Conservation (phyloP, 2,888 invertebrate species). For the Parnassius apollo region DNA sequence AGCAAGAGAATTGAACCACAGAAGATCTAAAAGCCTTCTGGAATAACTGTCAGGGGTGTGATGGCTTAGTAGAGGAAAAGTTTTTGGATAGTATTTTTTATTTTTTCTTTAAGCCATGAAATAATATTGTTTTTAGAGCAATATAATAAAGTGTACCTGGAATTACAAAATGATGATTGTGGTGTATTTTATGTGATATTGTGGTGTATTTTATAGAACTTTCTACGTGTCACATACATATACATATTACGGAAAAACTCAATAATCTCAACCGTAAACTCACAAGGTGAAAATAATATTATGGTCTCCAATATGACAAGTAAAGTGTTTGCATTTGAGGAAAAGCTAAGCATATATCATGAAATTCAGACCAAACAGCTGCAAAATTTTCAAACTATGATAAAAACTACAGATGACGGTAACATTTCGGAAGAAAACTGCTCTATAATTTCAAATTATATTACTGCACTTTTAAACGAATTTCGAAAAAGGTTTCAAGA, state of each 20-base stretch:
- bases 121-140: constrained; percentile 1
- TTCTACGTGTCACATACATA: too few species aligned
- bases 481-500: neutral
- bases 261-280: constrained; percentile 4
- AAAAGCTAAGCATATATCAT: too few species aligned
- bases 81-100: neutral
- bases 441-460: too few species aligned
- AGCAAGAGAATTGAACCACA: too few species aligned
- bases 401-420: too few species aligned
- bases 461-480: too few species aligned
- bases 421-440: too few species aligned
- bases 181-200: constrained; percentile 1
- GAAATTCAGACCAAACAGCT: too few species aligned
- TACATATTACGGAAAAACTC: neutral
- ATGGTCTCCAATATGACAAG: neutral
- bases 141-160: neutral
- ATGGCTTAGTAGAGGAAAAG: constrained; percentile 4
- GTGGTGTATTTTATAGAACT: neutral
- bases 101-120: neutral
- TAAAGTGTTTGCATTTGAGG: neutral
- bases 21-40: too few species aligned
- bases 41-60: neutral
- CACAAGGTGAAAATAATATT: neutral
- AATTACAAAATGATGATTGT: constrained; percentile 2
- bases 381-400: too few species aligned